phyloP scores from a whole-genome alignment of 2,797 vertebrate genomes.

The Ctenochaetus hawaiiensis region DNA sequence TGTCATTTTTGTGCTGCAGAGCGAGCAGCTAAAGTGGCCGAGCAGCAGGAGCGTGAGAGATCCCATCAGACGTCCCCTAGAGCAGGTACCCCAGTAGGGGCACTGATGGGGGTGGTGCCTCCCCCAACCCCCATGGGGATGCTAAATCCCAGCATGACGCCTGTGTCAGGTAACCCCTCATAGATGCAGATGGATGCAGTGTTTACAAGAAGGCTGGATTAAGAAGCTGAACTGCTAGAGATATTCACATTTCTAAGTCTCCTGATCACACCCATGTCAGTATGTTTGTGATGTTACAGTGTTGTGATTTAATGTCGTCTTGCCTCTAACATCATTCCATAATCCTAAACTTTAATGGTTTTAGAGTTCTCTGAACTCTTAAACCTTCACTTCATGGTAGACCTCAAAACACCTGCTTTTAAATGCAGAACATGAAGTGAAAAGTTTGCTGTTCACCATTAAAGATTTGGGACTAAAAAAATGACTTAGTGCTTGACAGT shows the following conservation, averaged over 20 bases:
- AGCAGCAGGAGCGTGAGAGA: conserved; percentile 99
- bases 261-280: conserved; percentile 32
- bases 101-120: conserved; percentile 97
- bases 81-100: conserved; percentile 98
- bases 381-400: neutral
- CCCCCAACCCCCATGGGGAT: conserved; percentile 98
- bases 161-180: conserved; percentile 96
- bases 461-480: conserved; percentile 11
- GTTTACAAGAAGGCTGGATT: conserved; percentile 75
- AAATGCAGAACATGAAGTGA: neutral
- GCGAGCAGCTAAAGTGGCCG: conserved; percentile 99
- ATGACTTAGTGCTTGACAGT: conserved; percentile 23
- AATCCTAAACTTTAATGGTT: conserved; percentile 42
- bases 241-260: conserved; percentile 46
- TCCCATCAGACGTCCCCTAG: conserved; percentile 94
- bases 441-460: conserved; percentile 42
- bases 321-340: conserved; percentile 31
- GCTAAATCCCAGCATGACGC: conserved; percentile 98
- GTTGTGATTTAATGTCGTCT: conserved; percentile 10
- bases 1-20: conserved; percentile 84
- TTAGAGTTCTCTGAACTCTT: conserved; percentile 13
- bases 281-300: conserved; percentile 36
- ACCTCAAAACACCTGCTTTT: neutral
- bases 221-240: conserved; percentile 84
- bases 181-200: conserved; percentile 76